Percentiles rank a stretch among this genome's conserved stretches.
These are phyloP conservation scores for Amphipyra tragopoginis DNA, from an alignment of 2,888 invertebrate genomes.

Conservation along the genomic window DNA sequence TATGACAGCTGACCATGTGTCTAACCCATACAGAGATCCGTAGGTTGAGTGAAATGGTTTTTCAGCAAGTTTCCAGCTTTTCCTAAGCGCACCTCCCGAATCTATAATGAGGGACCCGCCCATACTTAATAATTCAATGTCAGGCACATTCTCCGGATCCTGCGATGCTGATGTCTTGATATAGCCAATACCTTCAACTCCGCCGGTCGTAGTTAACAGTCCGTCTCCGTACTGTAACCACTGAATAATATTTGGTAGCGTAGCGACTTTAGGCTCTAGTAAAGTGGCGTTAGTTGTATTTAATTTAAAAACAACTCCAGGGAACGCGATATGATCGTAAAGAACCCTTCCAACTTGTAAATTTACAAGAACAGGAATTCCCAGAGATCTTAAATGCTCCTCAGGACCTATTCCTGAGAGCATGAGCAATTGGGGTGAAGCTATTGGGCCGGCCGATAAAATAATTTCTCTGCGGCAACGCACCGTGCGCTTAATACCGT, in stretches of 20 bases:
- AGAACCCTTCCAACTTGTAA: conserved; percentile 92
- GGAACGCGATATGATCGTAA: conserved; percentile 91
- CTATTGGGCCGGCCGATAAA: conserved; percentile 95
- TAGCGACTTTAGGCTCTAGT: conserved; percentile 81
- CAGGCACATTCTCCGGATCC: conserved; percentile 90
- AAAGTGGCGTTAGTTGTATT: conserved; percentile 83
- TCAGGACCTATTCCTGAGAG: conserved; percentile 93
- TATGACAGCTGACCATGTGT: conserved; percentile 91
- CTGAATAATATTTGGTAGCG: conserved; percentile 79
- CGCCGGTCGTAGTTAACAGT: conserved; percentile 90
- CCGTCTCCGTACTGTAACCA: conserved; percentile 89
- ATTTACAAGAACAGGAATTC: conserved; percentile 91
- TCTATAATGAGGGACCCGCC: conserved; percentile 91
- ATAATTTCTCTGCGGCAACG: conserved; percentile 95
- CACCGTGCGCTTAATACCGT: conserved; percentile 85
- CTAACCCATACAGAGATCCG: conserved; percentile 87
- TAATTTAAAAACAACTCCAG: conserved; percentile 85
- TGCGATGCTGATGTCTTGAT: conserved; percentile 89
- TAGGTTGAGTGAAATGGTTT: conserved; percentile 90
- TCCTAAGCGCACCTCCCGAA: conserved; percentile 85
- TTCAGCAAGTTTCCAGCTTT: conserved; percentile 89
- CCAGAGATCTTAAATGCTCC: conserved; percentile 88
- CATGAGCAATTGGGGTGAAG: conserved; percentile 97
- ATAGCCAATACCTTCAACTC: conserved; percentile 92
- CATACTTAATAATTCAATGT: conserved; percentile 91